Evolutionary conservation across 2,888 invertebrate genomes (phyloP).

Genomic region (Deilephila elpenor): DNA sequence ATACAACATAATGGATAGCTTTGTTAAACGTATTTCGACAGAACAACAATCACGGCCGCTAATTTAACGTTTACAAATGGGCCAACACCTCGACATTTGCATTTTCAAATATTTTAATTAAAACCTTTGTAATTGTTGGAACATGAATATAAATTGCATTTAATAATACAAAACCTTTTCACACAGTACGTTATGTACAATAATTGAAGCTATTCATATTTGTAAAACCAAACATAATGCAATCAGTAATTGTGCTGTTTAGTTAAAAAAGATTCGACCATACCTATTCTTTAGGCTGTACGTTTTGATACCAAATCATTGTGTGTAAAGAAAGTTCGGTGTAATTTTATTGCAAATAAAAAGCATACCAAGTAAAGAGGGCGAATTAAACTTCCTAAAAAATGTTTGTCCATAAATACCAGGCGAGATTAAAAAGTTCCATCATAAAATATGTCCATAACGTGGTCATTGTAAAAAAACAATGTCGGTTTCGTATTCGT

Average conservation of each 20-base stretch:
- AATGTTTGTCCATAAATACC: slow-evolving; percentile 31
- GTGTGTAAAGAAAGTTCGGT: neutral
- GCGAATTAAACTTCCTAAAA: slow-evolving; percentile 29
- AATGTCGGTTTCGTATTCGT: slow-evolving; percentile 50
- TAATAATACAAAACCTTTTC: slow-evolving; percentile 5
- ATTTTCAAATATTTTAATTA: neutral
- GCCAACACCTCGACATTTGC: neutral
- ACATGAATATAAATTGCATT: neutral
- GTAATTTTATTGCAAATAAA: slow-evolving; percentile 28
- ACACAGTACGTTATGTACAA: neutral
- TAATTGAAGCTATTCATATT: neutral
- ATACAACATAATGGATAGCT: slow-evolving; percentile 59
- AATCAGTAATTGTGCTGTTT: neutral
- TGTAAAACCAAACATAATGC: no score
- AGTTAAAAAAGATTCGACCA: neutral
- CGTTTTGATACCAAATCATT: slow-evolving; percentile 9
- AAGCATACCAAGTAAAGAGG: slow-evolving; percentile 3
- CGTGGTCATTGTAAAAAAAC: slow-evolving; percentile 40
- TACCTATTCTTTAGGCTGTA: neutral
- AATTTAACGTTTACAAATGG: slow-evolving; percentile 38
- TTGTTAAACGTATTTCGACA: slow-evolving; percentile 58
- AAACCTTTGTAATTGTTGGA: neutral
- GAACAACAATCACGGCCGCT: slow-evolving; percentile 51
- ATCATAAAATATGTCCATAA: slow-evolving; percentile 31
- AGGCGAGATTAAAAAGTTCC: slow-evolving; percentile 30